Percentiles rank a stretch among this genome's conserved stretches.
These are phyloP conservation scores for Myotis myotis DNA, from an alignment of 2,797 vertebrate species.

Conservation along the genomic window DNA sequence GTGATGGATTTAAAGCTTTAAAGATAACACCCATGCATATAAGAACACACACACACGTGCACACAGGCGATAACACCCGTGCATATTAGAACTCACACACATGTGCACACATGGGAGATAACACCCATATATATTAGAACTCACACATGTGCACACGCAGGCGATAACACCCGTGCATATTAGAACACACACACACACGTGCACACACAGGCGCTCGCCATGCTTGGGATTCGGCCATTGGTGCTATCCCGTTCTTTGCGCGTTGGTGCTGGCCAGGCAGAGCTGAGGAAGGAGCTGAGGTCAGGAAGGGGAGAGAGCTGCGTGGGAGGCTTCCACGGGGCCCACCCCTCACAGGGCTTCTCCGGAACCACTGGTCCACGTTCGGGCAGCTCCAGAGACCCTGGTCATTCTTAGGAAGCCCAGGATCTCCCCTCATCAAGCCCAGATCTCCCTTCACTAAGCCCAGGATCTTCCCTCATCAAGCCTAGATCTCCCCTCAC, in stretches of 20 bases:
- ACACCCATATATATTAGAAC: too few species aligned
- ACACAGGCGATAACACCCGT: neutral
- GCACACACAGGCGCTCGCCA: too few species aligned
- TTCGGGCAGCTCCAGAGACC: neutral
- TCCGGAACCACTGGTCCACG: neutral
- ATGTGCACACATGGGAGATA: too few species aligned
- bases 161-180: too few species aligned
- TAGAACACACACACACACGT: too few species aligned
- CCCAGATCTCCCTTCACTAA: too few species aligned
- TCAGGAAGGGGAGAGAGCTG: neutral
- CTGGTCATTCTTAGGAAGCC: neutral
- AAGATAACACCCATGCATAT: neutral
- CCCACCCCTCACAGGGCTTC: rapidly evolving
- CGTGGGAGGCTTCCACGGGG: neutral
- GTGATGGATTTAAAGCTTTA: neutral
- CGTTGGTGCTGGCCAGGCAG: neutral
- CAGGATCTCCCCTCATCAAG: too few species aligned
- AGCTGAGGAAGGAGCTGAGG: neutral
- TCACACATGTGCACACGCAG: too few species aligned
- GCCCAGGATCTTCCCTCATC: too few species aligned
- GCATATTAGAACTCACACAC: neutral
- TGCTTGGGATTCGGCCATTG: neutral
- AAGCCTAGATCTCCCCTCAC: too few species aligned
- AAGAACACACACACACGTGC: neutral
- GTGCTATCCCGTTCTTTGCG: neutral